Evolutionary conservation across 2,797 vertebrate species (phyloP).

Genomic region (Danio tinwini): DNA sequence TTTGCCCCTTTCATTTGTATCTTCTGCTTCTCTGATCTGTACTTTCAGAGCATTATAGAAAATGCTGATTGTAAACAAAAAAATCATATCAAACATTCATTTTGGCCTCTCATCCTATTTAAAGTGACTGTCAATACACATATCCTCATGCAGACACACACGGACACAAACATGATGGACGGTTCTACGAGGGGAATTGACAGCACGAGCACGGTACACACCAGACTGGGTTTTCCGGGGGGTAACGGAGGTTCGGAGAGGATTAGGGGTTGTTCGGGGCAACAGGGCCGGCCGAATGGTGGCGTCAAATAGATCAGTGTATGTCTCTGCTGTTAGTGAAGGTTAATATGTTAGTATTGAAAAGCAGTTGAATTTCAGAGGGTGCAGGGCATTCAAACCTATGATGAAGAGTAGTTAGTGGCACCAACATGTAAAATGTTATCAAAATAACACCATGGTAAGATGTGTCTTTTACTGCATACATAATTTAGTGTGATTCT

Average conservation of each 20-base stretch:
- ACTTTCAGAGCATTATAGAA: constrained; percentile 22
- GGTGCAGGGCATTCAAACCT: neutral
- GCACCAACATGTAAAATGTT: neutral
- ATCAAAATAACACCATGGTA: neutral
- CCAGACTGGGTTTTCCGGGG: constrained; percentile 73
- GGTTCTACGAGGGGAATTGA: constrained; percentile 26
- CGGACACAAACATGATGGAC: constrained; percentile 35
- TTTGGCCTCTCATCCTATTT: neutral
- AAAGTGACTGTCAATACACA: constrained; percentile 19
- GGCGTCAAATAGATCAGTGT: constrained; percentile 58
- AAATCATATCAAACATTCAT: neutral
- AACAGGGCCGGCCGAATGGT: constrained; percentile 64
- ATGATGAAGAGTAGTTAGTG: constrained; percentile 1
- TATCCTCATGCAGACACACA: constrained; percentile 39
- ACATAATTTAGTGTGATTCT: neutral
- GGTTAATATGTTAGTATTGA: constrained; percentile 62
- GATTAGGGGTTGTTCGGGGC: constrained; percentile 61
- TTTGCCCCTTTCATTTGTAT: too few species aligned
- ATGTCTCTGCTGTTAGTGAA: constrained; percentile 65
- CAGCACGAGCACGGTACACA: constrained; percentile 63
- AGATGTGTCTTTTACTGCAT: neutral
- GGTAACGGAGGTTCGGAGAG: constrained; percentile 67
- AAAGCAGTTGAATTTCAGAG: constrained; percentile 29
- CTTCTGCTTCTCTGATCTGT: neutral
- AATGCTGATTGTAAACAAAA: neutral